Evolutionary conservation across 2,113 vertebrate species (phyloP), one percentile per base, ranked within the genome.

Genomic region (Brienomyrus brachyistius): DNA sequence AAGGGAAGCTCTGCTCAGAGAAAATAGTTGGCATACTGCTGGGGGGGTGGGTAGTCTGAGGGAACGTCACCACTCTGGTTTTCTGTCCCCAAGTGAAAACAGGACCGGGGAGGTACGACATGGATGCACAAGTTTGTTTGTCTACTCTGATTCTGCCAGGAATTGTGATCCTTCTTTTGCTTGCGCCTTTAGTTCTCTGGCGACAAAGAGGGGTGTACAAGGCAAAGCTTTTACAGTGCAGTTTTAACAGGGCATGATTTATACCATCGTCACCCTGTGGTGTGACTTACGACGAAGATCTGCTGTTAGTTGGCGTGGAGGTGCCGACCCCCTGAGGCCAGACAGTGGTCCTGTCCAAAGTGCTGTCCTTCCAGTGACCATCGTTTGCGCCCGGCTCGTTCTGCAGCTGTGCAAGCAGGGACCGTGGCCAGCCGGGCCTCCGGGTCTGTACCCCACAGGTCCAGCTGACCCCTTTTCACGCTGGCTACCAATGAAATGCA

Each of bases 401-500:
- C 74, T 43, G 74, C 74, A 80, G 74, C 74, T 80, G 74, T 80
- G 74, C 74, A 5, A 80, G 35, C 17, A 17, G 35, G 74, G 74
- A 59, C 45, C 11, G 50, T 86, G 89, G 90, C 80, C 56, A 80
- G 74, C 45, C 45, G 2, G 82, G 45, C 82, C 82, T 48, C 45
- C 21, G 40, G 82, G 40, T 84, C 82, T 48, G 9, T 48, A 84
- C 21, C 82, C n/a, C 19, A 4, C 86, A 89, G 31, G 88, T 91
- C 91, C 94, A 94, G 93, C 93, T 93, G 93, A 95, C 92, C 66
- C 90, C 92, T 93, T 91, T 90, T 91, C 91, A 43, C 74, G 43
- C 62, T 90, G 93, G 89, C 56, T 17, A 66, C 31, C 62, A 87
- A 90, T 90, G 89, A 90, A 89, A 92, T 91, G 91, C 91, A 93